Evolutionary conservation across 2,797 vertebrate genomes (phyloP), one percentile per base, ranked within the genome.

Genomic region (Rhinogobio ventralis): DNA sequence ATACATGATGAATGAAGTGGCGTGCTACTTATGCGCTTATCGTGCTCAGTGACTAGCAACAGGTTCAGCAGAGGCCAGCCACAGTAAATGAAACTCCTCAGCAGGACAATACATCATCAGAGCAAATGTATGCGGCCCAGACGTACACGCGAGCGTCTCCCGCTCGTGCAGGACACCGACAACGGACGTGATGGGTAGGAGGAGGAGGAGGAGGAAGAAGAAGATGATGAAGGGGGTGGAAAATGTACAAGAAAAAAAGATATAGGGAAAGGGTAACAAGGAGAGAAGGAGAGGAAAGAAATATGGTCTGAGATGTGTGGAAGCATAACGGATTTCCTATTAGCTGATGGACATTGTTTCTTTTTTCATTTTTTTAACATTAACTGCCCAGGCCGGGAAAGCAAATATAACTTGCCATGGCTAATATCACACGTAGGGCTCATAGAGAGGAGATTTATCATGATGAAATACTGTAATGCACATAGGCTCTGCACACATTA

Each of bases 21-120:
- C 95, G 94, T 95, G 96, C 96, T 97, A 96, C 97, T 99, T 98
- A 98, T 97, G 96, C 95, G 97, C 97, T 99, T 98, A 98, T 99
- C 97, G 96, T 97, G 96, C 96, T 98, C 96, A 94, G 95, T 96
- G 97, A 97, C 96, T 97, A 97, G 97, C 97, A 98, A 98, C 97
- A 99, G 97, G 98, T 99, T 99, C 98, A 97, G 96, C 96, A 97
- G 97, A 98, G 98, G 98, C 96, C 97, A 98, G 94, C 94, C 92
- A 95, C 95, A 96, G 97, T 98, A 99, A 99, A 99, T 99, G 97
- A 99, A 99, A 99, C 98, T 98, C 97, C 95, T 95, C 95, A 96
- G 95, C 95, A 95, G 96, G 96, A 98, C 97, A 97, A 99, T 99
- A 98, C 97, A 99, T 99, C 98, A 99, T 97, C 97, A 96, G 95